A percentile compares a stretch with the other conserved stretches of the same genome.
These are phyloP conservation scores for Erythrocebus patas DNA, from an alignment of 2,113 vertebrate species.

Conservation along the genomic window DNA sequence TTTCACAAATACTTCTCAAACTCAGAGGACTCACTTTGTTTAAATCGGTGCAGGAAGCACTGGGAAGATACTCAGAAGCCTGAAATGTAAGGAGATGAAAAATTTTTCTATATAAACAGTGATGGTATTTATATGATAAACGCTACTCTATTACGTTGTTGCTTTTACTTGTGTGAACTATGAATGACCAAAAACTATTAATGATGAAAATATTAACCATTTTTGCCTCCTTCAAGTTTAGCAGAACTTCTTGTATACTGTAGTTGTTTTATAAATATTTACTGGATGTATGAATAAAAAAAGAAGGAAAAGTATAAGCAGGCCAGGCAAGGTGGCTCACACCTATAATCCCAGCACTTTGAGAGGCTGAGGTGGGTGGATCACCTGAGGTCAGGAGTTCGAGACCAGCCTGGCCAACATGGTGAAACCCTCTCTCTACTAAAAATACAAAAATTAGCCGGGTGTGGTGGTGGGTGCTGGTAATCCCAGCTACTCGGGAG, in stretches of 20 bases:
- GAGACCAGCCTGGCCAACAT: too few relatives aligned
- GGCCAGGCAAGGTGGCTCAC: too few relatives aligned
- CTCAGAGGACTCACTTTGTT: background rate
- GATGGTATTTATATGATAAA: background rate
- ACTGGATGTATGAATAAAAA: background rate
- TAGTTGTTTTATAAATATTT: constrained; percentile 2
- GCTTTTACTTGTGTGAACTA: background rate
- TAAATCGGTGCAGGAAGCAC: background rate
- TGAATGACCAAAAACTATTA: background rate
- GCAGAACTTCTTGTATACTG: background rate
- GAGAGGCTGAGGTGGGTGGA: too few relatives aligned
- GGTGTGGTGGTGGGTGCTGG: too few relatives aligned
- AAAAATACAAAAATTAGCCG: too few relatives aligned
- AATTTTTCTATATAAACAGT: background rate
- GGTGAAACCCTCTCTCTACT: too few relatives aligned
- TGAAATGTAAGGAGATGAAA: background rate
- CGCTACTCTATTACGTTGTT: background rate
- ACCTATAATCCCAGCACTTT: too few relatives aligned
- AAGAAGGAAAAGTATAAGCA: background rate
- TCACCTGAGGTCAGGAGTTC: too few relatives aligned
- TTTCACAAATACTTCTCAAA: constrained; percentile 3
- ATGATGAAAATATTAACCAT: background rate
- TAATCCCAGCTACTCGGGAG: too few relatives aligned
- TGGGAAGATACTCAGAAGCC: background rate
- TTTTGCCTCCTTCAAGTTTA: background rate